A percentile compares a stretch with the other conserved stretches of the same genome.
These are phyloP conservation scores for Leucoptera coffeella DNA, from an alignment of 2,888 invertebrate genomes.

Conservation along the genomic window DNA sequence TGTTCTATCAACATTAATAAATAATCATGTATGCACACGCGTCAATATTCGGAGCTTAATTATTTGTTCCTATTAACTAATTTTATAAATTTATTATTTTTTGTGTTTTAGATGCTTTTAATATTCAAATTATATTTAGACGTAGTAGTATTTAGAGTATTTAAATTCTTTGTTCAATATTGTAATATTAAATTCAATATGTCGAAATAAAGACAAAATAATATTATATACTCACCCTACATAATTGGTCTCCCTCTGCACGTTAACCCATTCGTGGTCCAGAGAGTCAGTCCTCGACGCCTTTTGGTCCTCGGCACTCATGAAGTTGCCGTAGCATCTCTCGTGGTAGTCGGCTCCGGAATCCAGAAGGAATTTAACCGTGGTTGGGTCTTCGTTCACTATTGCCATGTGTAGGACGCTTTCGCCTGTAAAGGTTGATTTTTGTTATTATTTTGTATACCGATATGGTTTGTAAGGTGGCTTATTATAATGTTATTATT, in stretches of 20 bases:
- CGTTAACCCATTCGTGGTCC: constrained; percentile 88
- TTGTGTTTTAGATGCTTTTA: no score
- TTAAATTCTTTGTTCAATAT: neutral
- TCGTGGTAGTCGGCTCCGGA: constrained; percentile 88
- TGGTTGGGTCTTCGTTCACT: constrained; percentile 95
- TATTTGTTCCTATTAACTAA: no score
- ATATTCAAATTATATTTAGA: no score
- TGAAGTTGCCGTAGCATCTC: constrained; percentile 92
- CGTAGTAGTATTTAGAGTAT: no score
- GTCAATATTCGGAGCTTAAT: no score
- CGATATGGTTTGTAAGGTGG: no score
- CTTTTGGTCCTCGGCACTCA: constrained; percentile 97
- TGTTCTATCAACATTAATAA: no score
- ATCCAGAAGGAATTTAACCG: constrained; percentile 92
- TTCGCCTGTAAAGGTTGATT: constrained; percentile 69
- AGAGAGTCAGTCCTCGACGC: constrained; percentile 77
- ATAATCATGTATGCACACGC: no score
- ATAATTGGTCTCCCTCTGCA: constrained; percentile 76
- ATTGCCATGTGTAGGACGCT: constrained; percentile 95
- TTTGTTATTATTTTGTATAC: no score
- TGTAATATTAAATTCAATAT: neutral
- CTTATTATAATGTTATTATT: no score
- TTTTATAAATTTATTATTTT: no score
- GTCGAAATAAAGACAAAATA: neutral
- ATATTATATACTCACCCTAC: constrained; percentile 65